Conservation (phyloP, 1,140 invertebrate species). For the Cotesia chilonis region DNA sequence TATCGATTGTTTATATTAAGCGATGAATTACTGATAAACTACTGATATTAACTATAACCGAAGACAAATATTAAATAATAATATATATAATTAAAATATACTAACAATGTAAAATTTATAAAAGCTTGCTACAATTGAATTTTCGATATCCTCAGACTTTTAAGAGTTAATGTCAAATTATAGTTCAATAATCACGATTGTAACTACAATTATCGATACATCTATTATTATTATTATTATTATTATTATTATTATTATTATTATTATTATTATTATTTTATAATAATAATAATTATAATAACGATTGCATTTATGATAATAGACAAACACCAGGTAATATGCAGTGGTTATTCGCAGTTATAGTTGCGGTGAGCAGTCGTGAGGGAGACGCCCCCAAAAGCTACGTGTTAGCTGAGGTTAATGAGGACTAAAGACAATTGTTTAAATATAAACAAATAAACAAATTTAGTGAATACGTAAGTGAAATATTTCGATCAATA, state of each 20-base stretch:
- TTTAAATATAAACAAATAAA: conserved; percentile 4
- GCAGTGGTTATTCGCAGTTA: conserved; percentile 68
- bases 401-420: conserved; percentile 66
- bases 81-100: conserved; percentile 3
- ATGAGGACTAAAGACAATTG: conserved; percentile 43
- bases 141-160: conserved; percentile 16
- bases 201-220: too few species aligned
- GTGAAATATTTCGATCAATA: not conserved
- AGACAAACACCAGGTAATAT: conserved; percentile 64
- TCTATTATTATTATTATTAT: too few species aligned
- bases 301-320: conserved; percentile 57
- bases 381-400: conserved; percentile 65
- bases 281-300: conserved; percentile 39
- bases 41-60: conserved; percentile 24
- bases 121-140: conserved; percentile 27
- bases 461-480: not conserved
- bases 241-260: too few species aligned
- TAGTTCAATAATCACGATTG: too few species aligned
- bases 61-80: conserved; percentile 5
- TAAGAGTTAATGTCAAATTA: not conserved
- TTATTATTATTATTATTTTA: too few species aligned
- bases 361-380: conserved; percentile 68
- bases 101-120: too few species aligned
- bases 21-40: too few species aligned
- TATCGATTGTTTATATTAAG: too few species aligned